Evolutionary conservation across 2,888 invertebrate genomes (phyloP), one percentile per base, ranked within the genome.

Genomic region (Aricia artaxerxes): DNA sequence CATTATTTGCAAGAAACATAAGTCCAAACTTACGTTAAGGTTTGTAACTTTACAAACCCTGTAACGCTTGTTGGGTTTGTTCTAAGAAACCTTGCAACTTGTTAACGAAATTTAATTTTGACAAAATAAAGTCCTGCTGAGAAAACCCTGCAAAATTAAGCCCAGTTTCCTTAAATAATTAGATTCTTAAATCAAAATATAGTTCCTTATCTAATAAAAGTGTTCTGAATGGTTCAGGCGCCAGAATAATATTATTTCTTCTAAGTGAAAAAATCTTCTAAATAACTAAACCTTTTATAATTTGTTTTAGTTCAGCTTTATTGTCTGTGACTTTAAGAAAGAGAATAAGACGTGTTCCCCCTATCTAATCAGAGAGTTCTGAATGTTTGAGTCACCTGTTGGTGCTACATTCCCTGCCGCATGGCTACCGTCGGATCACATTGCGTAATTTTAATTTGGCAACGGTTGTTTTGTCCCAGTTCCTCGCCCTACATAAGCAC

Each of bases 371-470:
- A 61, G 24, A 69, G 9, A 24, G 31, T 35, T 69, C 31, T 35
- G 64, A 69, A 69, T 61, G n/a, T 35, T 31, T 13, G 61, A 24
- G 11, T 38, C 16, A 69, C 69, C 69, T 73, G 73, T 40, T 44
- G n/a, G 16, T 44, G 53, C 35, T 31, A 57, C 49, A 77, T 79
- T 79, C 73, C 77, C 77, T 80, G 78, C 79, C 80, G 79, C 76
- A 78, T 81, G 78, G 81, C 86, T 84, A 85, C 84, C 83, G 84
- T 85, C 83, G 80, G 82, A 79, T 83, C 78, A 78, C 78, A 80
- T 91, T 91, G 87, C 86, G 87, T 85, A 89, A 91, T 84, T 83
- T 83, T 84, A 82, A 87, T 88, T 91, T 91, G 90, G 91, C 91
- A 90, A 82, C 85, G 82, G 83, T 85, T 83, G 82, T 80, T 84